phyloP scores from a whole-genome alignment of 2,888 invertebrate species.

The Arge pagana region DNA sequence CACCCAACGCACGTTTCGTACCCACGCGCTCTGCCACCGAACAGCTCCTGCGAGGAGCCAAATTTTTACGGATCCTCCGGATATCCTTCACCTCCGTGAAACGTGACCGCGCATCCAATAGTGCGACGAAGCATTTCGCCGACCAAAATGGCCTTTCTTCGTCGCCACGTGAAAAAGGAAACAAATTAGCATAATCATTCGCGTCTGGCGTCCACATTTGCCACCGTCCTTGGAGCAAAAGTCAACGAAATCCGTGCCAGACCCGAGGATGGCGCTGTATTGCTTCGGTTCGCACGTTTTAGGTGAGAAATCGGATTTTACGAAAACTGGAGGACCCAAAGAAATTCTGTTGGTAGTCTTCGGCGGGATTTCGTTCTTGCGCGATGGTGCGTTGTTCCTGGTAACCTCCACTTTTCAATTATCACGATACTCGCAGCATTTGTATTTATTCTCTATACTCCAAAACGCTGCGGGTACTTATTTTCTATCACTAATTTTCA shows the following conservation, averaged over 20 bases:
- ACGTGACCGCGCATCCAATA: conserved; percentile 28
- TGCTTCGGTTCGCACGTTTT: background rate
- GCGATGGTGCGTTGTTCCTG: no score
- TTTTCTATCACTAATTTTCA: conserved; percentile 46
- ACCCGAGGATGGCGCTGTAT: background rate
- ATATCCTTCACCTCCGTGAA: background rate
- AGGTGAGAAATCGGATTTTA: no score
- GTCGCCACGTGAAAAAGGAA: conserved; percentile 12
- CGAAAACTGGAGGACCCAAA: no score
- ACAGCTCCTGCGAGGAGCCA: conserved; percentile 26
- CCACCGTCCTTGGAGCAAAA: conserved; percentile 6
- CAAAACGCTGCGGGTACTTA: no score
- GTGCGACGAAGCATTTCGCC: conserved; percentile 28
- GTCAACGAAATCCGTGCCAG: no score
- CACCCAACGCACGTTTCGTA: no score
- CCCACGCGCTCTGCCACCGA: conserved; percentile 34
- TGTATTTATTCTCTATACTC: no score
- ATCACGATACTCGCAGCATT: no score
- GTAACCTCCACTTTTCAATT: no score
- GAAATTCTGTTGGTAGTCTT: no score
- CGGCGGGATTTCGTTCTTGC: no score
- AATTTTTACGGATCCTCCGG: conserved; percentile 21
- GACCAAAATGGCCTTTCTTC: no score
- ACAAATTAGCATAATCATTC: conserved; percentile 23
- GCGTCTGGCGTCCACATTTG: conserved; percentile 18